phyloP scores from a whole-genome alignment of 2,797 vertebrate species.

The Ceryle rudis region DNA sequence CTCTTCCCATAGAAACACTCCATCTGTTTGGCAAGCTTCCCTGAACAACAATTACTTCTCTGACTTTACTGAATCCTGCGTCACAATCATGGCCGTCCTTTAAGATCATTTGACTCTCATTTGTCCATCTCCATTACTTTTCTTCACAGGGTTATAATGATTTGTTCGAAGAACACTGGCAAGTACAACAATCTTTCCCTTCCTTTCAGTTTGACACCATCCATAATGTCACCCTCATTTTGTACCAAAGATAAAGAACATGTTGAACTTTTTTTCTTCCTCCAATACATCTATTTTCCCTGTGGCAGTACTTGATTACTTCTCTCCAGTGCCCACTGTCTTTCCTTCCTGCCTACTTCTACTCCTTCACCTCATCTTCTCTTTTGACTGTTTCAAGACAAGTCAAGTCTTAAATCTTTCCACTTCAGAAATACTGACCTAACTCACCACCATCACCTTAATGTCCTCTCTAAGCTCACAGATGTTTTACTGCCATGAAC shows the following conservation, averaged over 20 bases:
- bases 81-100: background rate
- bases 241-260: background rate
- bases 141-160: background rate
- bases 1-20: slow-evolving; percentile 36
- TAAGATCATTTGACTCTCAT: background rate
- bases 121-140: background rate
- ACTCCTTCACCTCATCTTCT: background rate
- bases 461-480: background rate
- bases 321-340: background rate
- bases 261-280: background rate
- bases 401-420: background rate
- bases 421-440: background rate
- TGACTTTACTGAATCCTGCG: background rate
- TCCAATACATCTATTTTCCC: background rate
- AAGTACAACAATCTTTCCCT: background rate
- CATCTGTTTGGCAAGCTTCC: slow-evolving; percentile 22
- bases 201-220: background rate
- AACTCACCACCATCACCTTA: background rate
- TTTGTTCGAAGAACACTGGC: slow-evolving; percentile 14
- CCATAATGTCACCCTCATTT: background rate
- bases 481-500: background rate
- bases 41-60: slow-evolving; percentile 8
- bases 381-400: background rate
- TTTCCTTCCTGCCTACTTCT: background rate
- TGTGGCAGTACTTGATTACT: background rate